Evolutionary conservation across 2,113 vertebrate genomes (phyloP).

Genomic region (Spheniscus mendiculus): DNA sequence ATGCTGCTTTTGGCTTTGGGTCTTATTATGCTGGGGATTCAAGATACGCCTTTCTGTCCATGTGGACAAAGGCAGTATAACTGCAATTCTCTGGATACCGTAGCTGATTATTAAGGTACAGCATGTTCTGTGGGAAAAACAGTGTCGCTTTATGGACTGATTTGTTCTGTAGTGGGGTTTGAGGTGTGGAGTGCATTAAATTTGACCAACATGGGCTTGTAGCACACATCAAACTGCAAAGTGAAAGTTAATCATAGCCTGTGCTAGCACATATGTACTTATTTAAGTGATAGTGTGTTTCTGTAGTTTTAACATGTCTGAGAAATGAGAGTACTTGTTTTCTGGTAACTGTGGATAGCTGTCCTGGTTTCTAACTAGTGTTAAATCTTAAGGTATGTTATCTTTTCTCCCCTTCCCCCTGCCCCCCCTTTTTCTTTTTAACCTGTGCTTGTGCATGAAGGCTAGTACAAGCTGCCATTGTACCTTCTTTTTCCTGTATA

Average conservation of each 20-base stretch:
- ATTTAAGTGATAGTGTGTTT: not conserved
- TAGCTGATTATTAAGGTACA: not conserved
- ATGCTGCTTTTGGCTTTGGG: not conserved
- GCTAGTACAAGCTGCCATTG: not conserved
- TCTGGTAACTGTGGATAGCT: not conserved
- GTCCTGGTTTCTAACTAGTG: not conserved
- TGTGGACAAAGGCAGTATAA: not conserved
- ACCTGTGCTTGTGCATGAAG: not conserved
- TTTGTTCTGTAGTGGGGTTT: not conserved
- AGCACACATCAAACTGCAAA: not conserved
- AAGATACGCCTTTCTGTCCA: not conserved
- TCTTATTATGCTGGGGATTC: not conserved
- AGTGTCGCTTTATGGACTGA: not conserved
- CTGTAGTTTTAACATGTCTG: not conserved
- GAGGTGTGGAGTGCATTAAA: not conserved
- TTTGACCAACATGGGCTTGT: not conserved
- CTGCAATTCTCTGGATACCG: not conserved
- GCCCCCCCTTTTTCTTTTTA: rapidly evolving
- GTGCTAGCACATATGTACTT: not conserved
- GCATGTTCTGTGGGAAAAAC: not conserved
- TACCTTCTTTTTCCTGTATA: not conserved
- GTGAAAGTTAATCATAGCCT: not conserved
- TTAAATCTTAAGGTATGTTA: not conserved
- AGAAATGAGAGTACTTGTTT: not conserved
- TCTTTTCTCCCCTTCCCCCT: rapidly evolving